A percentile compares a stretch with the other conserved stretches of the same genome.
phyloP scores from a whole-genome alignment of 2,113 vertebrate genomes.

The Stigmatopora nigra region DNA sequence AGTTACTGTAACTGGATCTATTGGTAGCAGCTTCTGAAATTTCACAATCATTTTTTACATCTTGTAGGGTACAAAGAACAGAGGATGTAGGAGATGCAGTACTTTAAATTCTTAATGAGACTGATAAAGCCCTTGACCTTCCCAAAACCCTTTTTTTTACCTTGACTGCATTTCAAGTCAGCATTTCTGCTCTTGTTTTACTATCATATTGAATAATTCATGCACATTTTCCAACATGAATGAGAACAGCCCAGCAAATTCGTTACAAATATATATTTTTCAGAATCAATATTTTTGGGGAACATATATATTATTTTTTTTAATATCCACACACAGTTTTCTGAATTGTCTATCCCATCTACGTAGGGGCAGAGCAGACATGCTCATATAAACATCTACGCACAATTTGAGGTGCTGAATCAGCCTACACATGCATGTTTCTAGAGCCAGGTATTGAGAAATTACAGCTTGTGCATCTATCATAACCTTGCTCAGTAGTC shows the following conservation, averaged over 20 bases:
- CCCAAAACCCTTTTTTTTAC: not conserved
- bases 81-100: constrained; percentile 13
- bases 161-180: not conserved
- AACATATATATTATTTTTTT: not conserved
- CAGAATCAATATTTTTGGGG: not conserved
- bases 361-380: no score
- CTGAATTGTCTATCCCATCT: not conserved
- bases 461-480: no score
- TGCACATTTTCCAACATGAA: not conserved
- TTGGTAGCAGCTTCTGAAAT: constrained; percentile 63
- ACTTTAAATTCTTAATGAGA: constrained; percentile 15
- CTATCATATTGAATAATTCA: not conserved
- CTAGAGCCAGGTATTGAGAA: no score
- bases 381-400: no score
- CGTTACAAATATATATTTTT: not conserved
- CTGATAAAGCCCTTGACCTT: not conserved
- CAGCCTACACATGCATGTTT: no score
- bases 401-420: no score
- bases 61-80: constrained; percentile 35
- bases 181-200: no score
- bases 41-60: constrained; percentile 60
- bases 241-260: not conserved
- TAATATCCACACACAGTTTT: not conserved
- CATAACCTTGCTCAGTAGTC: no score
- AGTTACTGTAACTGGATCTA: constrained; percentile 66